Conservation (phyloP, 2,888 invertebrate species). For the Folsomia candida region DNA sequence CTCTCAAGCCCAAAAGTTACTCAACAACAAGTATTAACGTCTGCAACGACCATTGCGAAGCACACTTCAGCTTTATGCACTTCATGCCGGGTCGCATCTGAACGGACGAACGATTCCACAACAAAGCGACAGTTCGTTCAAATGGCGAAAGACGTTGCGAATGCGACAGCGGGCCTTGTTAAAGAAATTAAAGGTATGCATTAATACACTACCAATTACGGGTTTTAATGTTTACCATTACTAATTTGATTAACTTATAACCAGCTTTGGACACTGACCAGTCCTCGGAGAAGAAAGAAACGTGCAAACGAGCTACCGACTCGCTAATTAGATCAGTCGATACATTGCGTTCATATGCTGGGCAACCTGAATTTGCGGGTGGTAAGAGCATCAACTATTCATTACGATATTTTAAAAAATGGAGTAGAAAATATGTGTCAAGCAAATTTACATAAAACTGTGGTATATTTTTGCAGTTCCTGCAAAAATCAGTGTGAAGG, state of each 20-base stretch:
- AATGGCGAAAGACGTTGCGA: slow-evolving; percentile 95
- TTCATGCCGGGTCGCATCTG: slow-evolving; percentile 88
- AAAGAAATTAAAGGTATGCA: slow-evolving; percentile 85
- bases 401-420: too few species aligned
- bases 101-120: slow-evolving; percentile 82
- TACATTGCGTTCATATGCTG: slow-evolving; percentile 86
- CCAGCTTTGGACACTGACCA: slow-evolving; percentile 76
- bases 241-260: too few species aligned
- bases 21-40: slow-evolving; percentile 81
- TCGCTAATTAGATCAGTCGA: slow-evolving; percentile 89
- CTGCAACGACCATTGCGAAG: slow-evolving; percentile 91
- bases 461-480: too few species aligned
- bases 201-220: too few species aligned
- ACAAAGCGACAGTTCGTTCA: slow-evolving; percentile 96
- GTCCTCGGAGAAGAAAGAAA: slow-evolving; percentile 69
- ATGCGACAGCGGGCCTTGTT: slow-evolving; percentile 89
- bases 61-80: slow-evolving; percentile 95
- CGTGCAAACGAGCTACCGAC: slow-evolving; percentile 73
- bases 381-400: too few species aligned
- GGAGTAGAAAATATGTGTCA: too few species aligned
- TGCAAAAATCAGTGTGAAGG: slow-evolving; percentile 83
- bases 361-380: slow-evolving; percentile 90
- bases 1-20: slow-evolving; percentile 69
- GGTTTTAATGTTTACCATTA: too few species aligned
- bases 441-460: too few species aligned